Conservation (phyloP, 2,888 invertebrate genomes). For the Nemapogon koenigi region DNA sequence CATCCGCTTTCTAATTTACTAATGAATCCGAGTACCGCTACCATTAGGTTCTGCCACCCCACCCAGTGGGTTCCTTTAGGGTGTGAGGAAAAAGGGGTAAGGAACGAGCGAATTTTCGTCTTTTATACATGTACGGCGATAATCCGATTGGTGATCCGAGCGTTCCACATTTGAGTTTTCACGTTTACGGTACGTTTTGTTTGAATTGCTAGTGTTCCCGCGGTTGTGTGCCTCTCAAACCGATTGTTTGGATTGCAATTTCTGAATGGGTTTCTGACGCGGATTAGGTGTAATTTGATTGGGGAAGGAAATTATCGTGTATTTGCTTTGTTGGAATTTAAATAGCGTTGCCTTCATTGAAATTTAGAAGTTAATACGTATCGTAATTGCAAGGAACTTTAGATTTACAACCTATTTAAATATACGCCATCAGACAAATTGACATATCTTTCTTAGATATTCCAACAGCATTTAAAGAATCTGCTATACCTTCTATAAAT, state of each 20-base stretch:
- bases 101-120: conserved; percentile 53
- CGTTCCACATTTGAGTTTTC: conserved; percentile 57
- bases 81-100: conserved; percentile 44
- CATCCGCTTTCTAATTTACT: conserved; percentile 66
- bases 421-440: no score
- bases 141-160: conserved; percentile 60
- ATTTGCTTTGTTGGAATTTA: conserved; percentile 1
- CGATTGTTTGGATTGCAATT: conserved; percentile 14
- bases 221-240: conserved; percentile 7
- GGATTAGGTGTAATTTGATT: conserved; percentile 10
- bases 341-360: background rate
- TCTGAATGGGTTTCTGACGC: conserved; percentile 11
- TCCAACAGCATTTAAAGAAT: no score
- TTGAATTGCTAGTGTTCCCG: background rate
- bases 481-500: no score
- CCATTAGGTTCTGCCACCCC: conserved; percentile 40
- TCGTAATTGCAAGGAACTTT: background rate
- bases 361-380: background rate
- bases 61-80: conserved; percentile 17
- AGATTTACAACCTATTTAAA: background rate
- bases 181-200: conserved; percentile 37
- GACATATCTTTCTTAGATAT: no score
- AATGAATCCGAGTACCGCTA: conserved; percentile 63
- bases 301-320: conserved; percentile 8
- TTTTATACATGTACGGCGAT: conserved; percentile 61